A percentile compares a stretch with the other conserved stretches of the same genome.
Conservation (phyloP, 2,113 vertebrate genomes). For the Pseudonaja textilis region DNA sequence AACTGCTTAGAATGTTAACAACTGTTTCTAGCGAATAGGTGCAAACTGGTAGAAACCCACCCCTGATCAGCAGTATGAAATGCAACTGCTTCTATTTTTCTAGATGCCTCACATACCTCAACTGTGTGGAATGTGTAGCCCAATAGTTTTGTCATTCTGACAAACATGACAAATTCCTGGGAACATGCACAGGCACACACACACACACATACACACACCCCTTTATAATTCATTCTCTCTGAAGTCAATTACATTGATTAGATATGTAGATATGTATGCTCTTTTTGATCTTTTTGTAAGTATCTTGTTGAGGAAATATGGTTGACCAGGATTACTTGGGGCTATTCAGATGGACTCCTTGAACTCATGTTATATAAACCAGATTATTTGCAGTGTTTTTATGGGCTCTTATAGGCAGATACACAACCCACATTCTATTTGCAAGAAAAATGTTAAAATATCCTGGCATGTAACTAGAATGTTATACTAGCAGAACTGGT, state of each 20-base stretch:
- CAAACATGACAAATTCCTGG: neutral
- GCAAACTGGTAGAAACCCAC: no score
- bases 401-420: neutral
- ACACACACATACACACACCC: no score
- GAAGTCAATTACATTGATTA: neutral
- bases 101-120: neutral
- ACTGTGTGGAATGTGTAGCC: neutral
- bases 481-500: neutral
- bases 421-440: conserved; percentile 6
- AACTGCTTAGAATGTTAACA: no score
- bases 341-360: neutral
- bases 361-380: neutral
- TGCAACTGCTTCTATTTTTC: neutral
- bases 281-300: neutral
- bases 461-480: neutral
- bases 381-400: neutral
- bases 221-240: conserved; percentile 6
- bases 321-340: neutral
- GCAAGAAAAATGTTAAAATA: neutral
- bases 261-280: neutral
- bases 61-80: neutral
- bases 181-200: neutral
- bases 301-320: neutral
- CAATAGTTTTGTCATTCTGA: neutral
- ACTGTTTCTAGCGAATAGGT: no score